Evolutionary conservation across 1,140 invertebrate species (phyloP), one percentile per base, ranked within the genome.

Genomic region (Linepithema humile): DNA sequence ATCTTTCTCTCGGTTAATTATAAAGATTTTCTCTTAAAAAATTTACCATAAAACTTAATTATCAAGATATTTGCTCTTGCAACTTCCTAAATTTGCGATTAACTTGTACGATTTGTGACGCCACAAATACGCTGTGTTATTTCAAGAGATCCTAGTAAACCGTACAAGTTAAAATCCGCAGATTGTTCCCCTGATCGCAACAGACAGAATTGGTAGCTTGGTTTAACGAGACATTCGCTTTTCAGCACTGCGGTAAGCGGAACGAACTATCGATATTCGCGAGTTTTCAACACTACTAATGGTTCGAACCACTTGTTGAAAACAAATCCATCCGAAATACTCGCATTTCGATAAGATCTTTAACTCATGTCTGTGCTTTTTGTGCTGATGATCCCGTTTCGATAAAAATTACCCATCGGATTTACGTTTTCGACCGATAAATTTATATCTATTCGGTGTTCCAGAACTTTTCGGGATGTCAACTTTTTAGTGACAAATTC

Each of bases 291-390:
- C 12, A 6, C 26, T 12, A 80, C 62, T 80, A 80, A 80, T 70
- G 48, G 48, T 23, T 20, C 23, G 17, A 80, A 70, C 62, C 75
- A 78, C 75, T 80, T 80, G 62, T 70, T 80, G 64, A 69, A 55
- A 80, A 32, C 10, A 23, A 70, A 80, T 70, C 6, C 17, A 53
- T 2, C 23, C 7, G 64, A 55, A 78, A 69, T 2, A 6, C 6
- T 40, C 10, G 20, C 23, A 53, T 78, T 78, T 78, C 62, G 62
- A 55, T 35, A 20, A 78, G 62, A 78, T 40, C 45, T 67, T 69
- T 64, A n/a, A 62, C 6, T 40, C 26, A 32, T n/a, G n/a, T 50
- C 20, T 5, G 5, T 29, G 9, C 32, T 65, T 15, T 38, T 50
- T 10, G 62, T 3, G 5, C 7, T 3, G 65, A 10, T 29, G 1